Percentiles rank a stretch among this genome's conserved stretches.
These are phyloP conservation scores for Cenopis cana DNA, from an alignment of 2,888 invertebrate genomes.

Conservation along the genomic window DNA sequence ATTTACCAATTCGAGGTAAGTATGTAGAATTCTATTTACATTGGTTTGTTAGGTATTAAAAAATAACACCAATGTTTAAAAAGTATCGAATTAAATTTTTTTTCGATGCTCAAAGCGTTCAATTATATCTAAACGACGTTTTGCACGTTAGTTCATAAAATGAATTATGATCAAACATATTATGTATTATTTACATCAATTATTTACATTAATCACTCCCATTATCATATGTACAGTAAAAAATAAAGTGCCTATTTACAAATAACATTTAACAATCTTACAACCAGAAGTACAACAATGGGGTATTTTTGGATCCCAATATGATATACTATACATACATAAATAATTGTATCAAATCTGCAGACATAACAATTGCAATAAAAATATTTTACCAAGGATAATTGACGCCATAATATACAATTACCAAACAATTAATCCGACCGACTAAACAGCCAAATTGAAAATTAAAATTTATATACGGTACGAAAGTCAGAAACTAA, in stretches of 20 bases:
- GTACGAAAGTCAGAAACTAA: background rate
- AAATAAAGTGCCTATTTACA: slow-evolving; percentile 34
- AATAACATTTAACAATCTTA: slow-evolving; percentile 35
- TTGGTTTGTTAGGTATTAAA: background rate
- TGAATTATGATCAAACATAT: background rate
- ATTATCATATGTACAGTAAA: slow-evolving; percentile 20
- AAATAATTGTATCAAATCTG: slow-evolving; percentile 25
- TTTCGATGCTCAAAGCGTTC: background rate
- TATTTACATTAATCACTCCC: slow-evolving; percentile 12
- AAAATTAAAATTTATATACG: slow-evolving; percentile 7
- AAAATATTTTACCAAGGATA: slow-evolving; percentile 15
- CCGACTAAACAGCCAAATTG: background rate
- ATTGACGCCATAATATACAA: slow-evolving; percentile 33
- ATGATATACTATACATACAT: slow-evolving; percentile 1
- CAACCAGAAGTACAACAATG: slow-evolving; percentile 33
- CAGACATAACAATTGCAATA: slow-evolving; percentile 34
- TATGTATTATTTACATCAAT: background rate
- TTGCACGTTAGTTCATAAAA: background rate
- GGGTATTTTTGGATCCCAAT: slow-evolving; percentile 26
- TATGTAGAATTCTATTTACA: slow-evolving; percentile 16
- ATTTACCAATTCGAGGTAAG: background rate
- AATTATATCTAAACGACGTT: slow-evolving; percentile 6
- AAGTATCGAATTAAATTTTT: slow-evolving; percentile 17
- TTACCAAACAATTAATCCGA: background rate
- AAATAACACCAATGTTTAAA: slow-evolving; percentile 11